Evolutionary conservation across 2,797 vertebrate species (phyloP), one percentile per base, ranked within the genome.

Genomic region (Xenops minutus): DNA sequence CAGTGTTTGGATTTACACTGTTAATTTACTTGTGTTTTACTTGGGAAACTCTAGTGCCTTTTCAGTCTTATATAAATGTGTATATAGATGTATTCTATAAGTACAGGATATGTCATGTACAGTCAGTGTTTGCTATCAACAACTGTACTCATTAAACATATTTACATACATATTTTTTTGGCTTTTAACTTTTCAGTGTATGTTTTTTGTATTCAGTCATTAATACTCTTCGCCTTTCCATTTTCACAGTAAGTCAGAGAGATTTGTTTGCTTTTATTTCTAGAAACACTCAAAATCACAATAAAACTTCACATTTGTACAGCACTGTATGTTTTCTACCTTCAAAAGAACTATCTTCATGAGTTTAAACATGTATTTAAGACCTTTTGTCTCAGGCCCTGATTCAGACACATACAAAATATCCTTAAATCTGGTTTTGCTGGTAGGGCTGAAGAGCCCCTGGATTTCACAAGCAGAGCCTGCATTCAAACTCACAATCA

Each of bases 21-120:
- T 80, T 67, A 49, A 93, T 61, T 86, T 69, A 88, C n/a, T 78
- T 71, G 71, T 94, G 76, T 85, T 94, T 74, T 74, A 82, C 86
- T 37, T 94, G 88, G 74, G 52, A 94, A 92, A 93, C 27, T 95
- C 82, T 71, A 96, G 96, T 97, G 96, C 96, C 96, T 97, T 97
- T 95, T 76, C 79, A 72, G 85, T 93, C 85, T 94, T 72, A 29
- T 69, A 71, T 85, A 92, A 88, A 90, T 48, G 43, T 96, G 85
- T 95, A 96, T 52, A 95, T 90, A 95, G 41, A 85, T 74, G 61
- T 81, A 89, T 56, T 94, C 88, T 86, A 6, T 73, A 88, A 88
- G 30, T 56, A 76, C 48, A 72, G 66, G 36, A 30, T 72, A 79
- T 86, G 44, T 73, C 71, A 84, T 11, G 67, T 23, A 58, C 80